A percentile compares a stretch with the other conserved stretches of the same genome.
phyloP scores from a whole-genome alignment of 2,113 vertebrate genomes.

The Cyanistes caeruleus region DNA sequence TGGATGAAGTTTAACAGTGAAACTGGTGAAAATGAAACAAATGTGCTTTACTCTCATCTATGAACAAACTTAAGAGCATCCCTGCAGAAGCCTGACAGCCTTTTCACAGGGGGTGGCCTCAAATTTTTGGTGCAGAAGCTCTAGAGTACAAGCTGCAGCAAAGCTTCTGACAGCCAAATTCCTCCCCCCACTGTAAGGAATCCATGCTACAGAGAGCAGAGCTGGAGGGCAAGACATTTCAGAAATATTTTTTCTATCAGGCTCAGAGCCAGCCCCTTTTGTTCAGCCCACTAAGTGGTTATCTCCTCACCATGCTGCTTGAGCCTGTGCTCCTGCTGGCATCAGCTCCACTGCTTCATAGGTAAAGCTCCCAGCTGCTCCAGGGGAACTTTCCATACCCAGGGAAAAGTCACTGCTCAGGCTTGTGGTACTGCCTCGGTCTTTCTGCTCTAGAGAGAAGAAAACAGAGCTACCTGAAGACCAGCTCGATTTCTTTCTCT shows the following conservation, averaged over 20 bases:
- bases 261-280: not conserved
- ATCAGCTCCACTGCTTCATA: constrained; percentile 85
- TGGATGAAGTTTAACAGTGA: not conserved
- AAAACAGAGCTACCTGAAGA: constrained; percentile 9
- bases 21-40: not conserved
- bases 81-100: not conserved
- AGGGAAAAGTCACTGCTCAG: constrained; percentile 95
- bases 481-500: not conserved
- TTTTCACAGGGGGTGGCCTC: not conserved
- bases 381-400: constrained; percentile 87
- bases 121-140: not conserved
- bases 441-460: constrained; percentile 80
- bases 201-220: not conserved
- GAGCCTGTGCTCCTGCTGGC: constrained; percentile 79
- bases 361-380: constrained; percentile 80
- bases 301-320: constrained; percentile 84
- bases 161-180: not conserved
- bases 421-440: constrained; percentile 93
- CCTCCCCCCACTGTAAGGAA: not conserved
- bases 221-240: not conserved
- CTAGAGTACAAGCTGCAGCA: not conserved
- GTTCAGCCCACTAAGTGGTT: not conserved
- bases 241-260: not conserved
- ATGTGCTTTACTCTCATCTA: not conserved
- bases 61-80: not conserved